Base-by-base conservation (phyloP, 2,113 vertebrate genomes). In the Petrocephalus microphthalmus region DNA sequence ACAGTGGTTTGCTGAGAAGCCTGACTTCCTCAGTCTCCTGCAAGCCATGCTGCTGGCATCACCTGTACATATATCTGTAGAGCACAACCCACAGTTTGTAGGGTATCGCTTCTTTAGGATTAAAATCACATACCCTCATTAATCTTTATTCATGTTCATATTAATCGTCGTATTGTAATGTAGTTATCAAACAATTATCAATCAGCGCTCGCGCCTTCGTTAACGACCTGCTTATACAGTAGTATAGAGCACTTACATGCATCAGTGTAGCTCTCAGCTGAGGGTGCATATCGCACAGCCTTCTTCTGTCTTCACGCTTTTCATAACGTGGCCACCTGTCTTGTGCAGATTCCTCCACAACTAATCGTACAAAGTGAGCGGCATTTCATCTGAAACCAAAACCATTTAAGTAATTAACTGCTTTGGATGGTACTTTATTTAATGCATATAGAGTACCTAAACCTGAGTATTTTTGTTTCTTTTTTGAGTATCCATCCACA, bases 1-100 rank as follows among this genome's bases (percentile, higher is more conserved):
- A 81, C 25, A 89, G 49, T 89, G 85, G 89, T 85, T 7, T 91
- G 90, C 82, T 89, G 82, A n/a, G 17, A 42, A 45, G 37, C 37
- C 53, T 25, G 3, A 60, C 88, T 88, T 90, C 91, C 60, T 53
- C 42, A 47, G 78, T 49, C 54, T 7, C 5, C 13, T 22, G 22
- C 22, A 60, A 84, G 78, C 54, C 33, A 6, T 20, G 37, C 33
- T 45, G 49, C 64, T 42, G 49, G n/a, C 17, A n/a, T 13, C 37
- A 60, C n/a, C 42, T 57, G 78, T 88, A 52, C 51, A 87, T 51
- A 78, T 42, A 87, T 87, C 33, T 85, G 52, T 82, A 37, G 51
- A 5, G 51, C 53, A 84, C 22, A 37, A 22, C 33, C 67, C 37
- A 17, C 10, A 57, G 53, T 29, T 15, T 57, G 15, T 25, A 25